Conservation (phyloP, 1,140 invertebrate species). For the Orussus abietinus region DNA sequence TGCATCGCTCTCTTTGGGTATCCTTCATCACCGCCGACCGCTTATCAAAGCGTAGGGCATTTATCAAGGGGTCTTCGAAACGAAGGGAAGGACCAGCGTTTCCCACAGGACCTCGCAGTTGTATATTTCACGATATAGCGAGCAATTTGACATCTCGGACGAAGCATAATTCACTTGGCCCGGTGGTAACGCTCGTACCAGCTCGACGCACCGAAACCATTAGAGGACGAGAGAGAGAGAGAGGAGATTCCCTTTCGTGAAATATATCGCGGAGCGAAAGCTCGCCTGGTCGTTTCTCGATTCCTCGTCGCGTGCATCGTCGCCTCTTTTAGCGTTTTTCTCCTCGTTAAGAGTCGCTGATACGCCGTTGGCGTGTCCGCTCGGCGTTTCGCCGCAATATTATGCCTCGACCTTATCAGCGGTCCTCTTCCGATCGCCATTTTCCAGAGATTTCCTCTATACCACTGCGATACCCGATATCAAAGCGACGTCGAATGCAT, state of each 20-base stretch:
- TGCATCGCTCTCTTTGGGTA: no score
- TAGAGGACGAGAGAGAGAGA: no score
- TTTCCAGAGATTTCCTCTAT: no score
- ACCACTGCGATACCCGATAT: no score
- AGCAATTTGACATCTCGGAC: conserved; percentile 56
- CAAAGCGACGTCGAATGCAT: no score
- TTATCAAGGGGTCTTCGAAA: neutral
- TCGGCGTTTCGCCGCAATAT: conserved; percentile 46
- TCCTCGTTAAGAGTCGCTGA: conserved; percentile 37
- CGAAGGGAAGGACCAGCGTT: conserved; percentile 29
- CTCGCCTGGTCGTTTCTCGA: conserved; percentile 19
- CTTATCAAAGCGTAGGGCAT: no score
- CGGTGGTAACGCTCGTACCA: conserved; percentile 29
- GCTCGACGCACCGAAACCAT: conserved; percentile 45
- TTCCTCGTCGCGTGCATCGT: neutral
- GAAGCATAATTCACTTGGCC: conserved; percentile 55
- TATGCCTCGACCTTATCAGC: no score
- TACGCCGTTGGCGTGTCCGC: conserved; percentile 43
- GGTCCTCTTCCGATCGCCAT: no score
- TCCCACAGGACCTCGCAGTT: conserved; percentile 53
- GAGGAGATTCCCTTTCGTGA: conserved; percentile 39
- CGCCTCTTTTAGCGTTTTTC: conserved; percentile 7
- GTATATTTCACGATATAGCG: conserved; percentile 56
- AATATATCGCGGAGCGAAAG: conserved; percentile 40
- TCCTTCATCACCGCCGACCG: no score